Conservation (phyloP, 2,113 vertebrate species). For the Pholis gunnellus region DNA sequence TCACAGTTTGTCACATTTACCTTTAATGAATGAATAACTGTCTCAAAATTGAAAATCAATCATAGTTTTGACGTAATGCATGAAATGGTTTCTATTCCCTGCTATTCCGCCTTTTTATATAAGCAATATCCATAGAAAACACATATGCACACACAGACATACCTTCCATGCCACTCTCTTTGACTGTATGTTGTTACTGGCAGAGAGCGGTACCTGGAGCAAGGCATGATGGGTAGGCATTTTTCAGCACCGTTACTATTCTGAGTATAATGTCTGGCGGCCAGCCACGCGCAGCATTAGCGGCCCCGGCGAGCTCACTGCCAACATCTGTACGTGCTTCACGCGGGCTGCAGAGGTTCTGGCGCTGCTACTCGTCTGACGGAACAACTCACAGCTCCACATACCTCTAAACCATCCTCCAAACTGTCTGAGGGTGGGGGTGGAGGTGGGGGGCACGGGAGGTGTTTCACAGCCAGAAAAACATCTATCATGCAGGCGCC, state of each 20-base stretch:
- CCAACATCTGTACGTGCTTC: slow-evolving; percentile 71
- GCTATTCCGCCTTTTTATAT: not conserved
- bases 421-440: slow-evolving; percentile 29
- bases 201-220: slow-evolving; percentile 73
- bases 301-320: slow-evolving; percentile 25
- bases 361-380: slow-evolving; percentile 42
- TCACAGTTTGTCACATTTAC: not conserved
- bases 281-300: slow-evolving; percentile 66
- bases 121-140: slow-evolving; percentile 30
- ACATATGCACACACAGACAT: slow-evolving; percentile 30
- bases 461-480: slow-evolving; percentile 66
- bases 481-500: slow-evolving; percentile 75
- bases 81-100: not conserved
- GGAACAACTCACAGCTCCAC: slow-evolving; percentile 29
- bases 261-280: slow-evolving; percentile 83
- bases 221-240: slow-evolving; percentile 78
- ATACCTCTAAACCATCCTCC: slow-evolving; percentile 58
- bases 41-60: not conserved
- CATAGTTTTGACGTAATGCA: not conserved
- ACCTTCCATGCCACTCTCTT: slow-evolving; percentile 39
- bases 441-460: slow-evolving; percentile 25
- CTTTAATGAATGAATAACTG: not conserved
- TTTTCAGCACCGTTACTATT: slow-evolving; percentile 82
- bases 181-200: slow-evolving; percentile 79
- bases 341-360: slow-evolving; percentile 45